Evolutionary conservation across 2,797 vertebrate genomes (phyloP).

Genomic region (Numenius phaeopus): DNA sequence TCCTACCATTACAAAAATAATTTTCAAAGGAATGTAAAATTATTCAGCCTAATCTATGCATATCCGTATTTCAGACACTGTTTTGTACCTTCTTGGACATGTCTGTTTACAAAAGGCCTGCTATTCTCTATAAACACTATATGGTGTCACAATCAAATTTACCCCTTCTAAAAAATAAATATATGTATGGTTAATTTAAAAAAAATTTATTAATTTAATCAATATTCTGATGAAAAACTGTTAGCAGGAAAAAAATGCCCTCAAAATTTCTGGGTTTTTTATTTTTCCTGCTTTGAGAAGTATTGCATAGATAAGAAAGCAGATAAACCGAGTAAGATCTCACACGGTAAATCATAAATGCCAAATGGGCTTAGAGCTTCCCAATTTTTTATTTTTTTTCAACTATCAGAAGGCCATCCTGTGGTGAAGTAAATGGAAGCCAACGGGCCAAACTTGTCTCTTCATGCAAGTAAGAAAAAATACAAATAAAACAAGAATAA

Average conservation of each 20-base stretch:
- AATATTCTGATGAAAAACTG: neutral
- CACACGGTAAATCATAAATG: neutral
- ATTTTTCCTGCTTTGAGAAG: neutral
- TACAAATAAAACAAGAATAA: neutral
- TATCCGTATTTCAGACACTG: slow-evolving; percentile 51
- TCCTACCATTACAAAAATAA: slow-evolving; percentile 78
- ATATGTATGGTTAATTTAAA: neutral
- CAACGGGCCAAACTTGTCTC: neutral
- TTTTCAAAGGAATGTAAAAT: slow-evolving; percentile 77
- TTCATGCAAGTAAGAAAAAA: neutral
- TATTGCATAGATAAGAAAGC: neutral
- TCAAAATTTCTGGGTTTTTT: neutral
- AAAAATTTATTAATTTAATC: neutral
- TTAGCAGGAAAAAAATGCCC: slow-evolving; percentile 2
- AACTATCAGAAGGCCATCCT: neutral
- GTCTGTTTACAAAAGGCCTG: neutral
- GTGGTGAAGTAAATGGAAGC: neutral
- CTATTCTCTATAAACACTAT: neutral
- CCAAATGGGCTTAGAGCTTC: neutral
- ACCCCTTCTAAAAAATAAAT: neutral
- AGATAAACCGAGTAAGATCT: neutral
- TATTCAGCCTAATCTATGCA: slow-evolving; percentile 64
- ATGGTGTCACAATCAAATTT: neutral
- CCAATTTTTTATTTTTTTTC: neutral
- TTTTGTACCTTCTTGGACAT: neutral